Evolutionary conservation across 2,113 vertebrate species (phyloP).

Genomic region (Caracal caracal): DNA sequence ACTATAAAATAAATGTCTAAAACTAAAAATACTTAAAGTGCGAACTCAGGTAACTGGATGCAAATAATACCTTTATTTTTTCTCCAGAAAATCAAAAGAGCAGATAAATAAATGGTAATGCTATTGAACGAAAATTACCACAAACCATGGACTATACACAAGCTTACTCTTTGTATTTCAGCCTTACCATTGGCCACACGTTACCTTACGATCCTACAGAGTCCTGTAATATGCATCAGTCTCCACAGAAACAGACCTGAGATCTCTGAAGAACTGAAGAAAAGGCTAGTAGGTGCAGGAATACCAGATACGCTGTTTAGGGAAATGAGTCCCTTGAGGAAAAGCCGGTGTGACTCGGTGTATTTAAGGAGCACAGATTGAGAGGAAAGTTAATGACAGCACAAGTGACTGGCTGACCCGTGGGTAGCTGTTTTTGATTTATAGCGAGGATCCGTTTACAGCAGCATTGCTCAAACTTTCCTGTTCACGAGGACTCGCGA

Average conservation of each 20-base stretch:
- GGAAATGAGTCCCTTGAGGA: neutral
- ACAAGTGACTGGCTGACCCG: neutral
- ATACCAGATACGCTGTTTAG: neutral
- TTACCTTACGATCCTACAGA: neutral
- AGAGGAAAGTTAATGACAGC: neutral
- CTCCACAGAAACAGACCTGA: neutral
- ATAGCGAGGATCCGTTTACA: fast-evolving
- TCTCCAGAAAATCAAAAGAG: neutral
- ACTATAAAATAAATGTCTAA: conserved; percentile 46
- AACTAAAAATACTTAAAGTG: conserved; percentile 35
- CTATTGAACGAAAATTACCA: neutral
- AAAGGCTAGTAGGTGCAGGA: neutral
- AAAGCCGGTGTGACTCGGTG: neutral
- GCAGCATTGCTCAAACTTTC: neutral
- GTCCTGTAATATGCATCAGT: neutral
- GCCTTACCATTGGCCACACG: neutral
- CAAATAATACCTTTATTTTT: neutral
- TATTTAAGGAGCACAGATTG: neutral
- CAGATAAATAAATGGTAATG: neutral
- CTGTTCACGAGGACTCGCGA: too few species aligned
- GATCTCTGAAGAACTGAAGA: neutral
- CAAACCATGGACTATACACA: neutral
- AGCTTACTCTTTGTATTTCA: neutral
- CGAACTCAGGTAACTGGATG: neutral
- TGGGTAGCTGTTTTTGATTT: neutral